These are phyloP conservation scores for Agonopterix heracliana DNA, from an alignment of 2,888 invertebrate genomes.

Conservation along the genomic window DNA sequence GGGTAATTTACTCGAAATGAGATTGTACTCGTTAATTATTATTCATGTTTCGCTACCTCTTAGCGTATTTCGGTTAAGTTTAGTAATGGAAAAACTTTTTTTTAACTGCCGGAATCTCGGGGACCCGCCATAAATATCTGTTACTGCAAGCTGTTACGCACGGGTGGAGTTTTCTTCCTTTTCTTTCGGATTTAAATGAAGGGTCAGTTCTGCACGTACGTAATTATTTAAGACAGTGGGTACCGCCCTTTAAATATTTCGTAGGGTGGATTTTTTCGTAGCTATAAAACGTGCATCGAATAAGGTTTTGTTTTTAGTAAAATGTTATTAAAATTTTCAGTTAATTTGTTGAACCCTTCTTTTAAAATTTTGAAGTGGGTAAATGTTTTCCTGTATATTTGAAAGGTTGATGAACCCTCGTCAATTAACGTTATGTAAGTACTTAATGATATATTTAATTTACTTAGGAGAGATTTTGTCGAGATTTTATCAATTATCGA, in stretches of 20 bases:
- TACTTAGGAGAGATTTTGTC: no score
- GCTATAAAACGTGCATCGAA: slow-evolving; percentile 36
- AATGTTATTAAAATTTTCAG: no score
- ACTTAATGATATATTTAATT: no score
- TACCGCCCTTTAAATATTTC: slow-evolving; percentile 29
- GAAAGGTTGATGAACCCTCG: no score
- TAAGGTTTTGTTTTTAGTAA: slow-evolving; percentile 2
- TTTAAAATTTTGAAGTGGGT: no score
- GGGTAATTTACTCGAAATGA: slow-evolving; percentile 1
- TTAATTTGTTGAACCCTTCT: no score
- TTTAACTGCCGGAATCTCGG: slow-evolving; percentile 62
- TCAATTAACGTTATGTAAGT: no score
- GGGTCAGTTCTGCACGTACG: slow-evolving; percentile 62
- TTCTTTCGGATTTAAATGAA: slow-evolving; percentile 39
- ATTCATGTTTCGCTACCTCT: slow-evolving; percentile 55
- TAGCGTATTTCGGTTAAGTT: slow-evolving; percentile 49
- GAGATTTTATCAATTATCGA: no score
- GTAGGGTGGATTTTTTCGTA: slow-evolving; percentile 23
- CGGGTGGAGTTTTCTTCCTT: slow-evolving; percentile 46
- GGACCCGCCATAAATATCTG: slow-evolving; percentile 67
- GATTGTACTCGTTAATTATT: slow-evolving; percentile 44
- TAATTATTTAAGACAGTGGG: slow-evolving; percentile 59
- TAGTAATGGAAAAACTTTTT: slow-evolving; percentile 69
- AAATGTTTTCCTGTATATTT: no score
- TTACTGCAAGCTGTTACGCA: slow-evolving; percentile 71